Evolutionary conservation across 1,140 invertebrate genomes (phyloP).

Genomic region (Pseudomyrmex concolor): DNA sequence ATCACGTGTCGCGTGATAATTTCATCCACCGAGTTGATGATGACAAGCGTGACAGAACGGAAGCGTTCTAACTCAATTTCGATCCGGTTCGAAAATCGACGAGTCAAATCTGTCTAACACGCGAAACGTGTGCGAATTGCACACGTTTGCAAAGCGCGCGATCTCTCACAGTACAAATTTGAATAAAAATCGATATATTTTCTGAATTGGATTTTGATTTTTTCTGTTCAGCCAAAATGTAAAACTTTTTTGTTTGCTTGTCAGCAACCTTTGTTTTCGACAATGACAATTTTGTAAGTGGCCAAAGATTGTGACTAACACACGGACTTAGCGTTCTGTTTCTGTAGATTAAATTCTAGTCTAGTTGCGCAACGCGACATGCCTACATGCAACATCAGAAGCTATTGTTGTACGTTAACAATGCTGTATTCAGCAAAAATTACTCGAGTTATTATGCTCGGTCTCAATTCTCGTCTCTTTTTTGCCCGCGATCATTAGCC

Average conservation of each 20-base stretch:
- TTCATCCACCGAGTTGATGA: not conserved
- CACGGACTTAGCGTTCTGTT: slow-evolving; percentile 52
- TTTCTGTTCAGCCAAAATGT: no score
- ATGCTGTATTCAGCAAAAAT: slow-evolving; percentile 4
- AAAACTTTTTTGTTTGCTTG: not conserved
- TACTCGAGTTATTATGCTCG: not conserved
- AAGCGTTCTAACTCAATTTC: slow-evolving; percentile 22
- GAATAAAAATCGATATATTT: no score
- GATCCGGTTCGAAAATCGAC: slow-evolving; percentile 29
- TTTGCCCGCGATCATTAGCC: not conserved
- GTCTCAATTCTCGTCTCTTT: not conserved
- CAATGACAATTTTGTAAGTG: not conserved
- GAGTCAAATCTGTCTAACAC: not conserved
- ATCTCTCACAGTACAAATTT: no score
- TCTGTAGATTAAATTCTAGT: slow-evolving; percentile 57
- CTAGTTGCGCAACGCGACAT: slow-evolving; percentile 57
- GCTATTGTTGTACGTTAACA: slow-evolving; percentile 44
- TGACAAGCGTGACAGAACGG: slow-evolving; percentile 13
- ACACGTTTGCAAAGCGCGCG: not conserved
- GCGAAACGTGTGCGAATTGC: not conserved
- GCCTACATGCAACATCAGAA: slow-evolving; percentile 40
- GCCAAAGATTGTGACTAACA: slow-evolving; percentile 46
- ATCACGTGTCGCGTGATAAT: not conserved
- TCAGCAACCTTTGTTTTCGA: slow-evolving; percentile 24
- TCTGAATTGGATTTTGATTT: not conserved